Conservation (phyloP, 1,140 invertebrate genomes). For the Microplitis mediator region DNA sequence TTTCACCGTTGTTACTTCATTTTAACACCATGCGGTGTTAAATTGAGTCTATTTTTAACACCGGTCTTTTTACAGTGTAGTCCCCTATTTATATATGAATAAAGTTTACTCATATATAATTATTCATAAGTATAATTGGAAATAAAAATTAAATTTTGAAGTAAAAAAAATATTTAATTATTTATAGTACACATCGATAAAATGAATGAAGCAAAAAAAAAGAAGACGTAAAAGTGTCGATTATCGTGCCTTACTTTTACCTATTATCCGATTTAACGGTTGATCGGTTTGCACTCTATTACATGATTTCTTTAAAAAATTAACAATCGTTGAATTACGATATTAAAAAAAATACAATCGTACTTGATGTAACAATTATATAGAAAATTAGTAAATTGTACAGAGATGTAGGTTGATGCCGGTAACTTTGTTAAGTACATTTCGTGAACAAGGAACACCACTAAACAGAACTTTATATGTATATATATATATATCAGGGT, state of each 20-base stretch:
- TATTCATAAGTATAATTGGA: too few relatives aligned
- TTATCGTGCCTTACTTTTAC: constrained; percentile 12
- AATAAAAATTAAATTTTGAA: too few relatives aligned
- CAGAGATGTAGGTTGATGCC: neutral
- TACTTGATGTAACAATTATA: too few relatives aligned
- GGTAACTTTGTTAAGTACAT: constrained; percentile 17
- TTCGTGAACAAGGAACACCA: constrained; percentile 21
- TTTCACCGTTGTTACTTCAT: too few relatives aligned
- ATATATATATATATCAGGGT: neutral
- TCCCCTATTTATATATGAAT: too few relatives aligned
- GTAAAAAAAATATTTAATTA: too few relatives aligned
- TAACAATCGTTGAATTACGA: neutral
- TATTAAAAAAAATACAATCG: neutral
- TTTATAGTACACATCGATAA: neutral
- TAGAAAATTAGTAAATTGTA: neutral
- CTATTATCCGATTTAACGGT: constrained; percentile 21
- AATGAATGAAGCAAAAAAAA: neutral
- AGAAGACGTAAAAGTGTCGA: constrained; percentile 32
- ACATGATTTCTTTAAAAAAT: neutral
- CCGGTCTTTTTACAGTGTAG: too few relatives aligned
- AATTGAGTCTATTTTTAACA: too few relatives aligned
- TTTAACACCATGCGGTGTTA: too few relatives aligned
- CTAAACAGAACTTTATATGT: constrained; percentile 7
- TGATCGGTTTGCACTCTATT: neutral
- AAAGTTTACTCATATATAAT: too few relatives aligned